Percentiles rank a stretch among this genome's conserved stretches.
Conservation (phyloP, 2,797 vertebrate genomes). For the Chromobotia macracanthus region DNA sequence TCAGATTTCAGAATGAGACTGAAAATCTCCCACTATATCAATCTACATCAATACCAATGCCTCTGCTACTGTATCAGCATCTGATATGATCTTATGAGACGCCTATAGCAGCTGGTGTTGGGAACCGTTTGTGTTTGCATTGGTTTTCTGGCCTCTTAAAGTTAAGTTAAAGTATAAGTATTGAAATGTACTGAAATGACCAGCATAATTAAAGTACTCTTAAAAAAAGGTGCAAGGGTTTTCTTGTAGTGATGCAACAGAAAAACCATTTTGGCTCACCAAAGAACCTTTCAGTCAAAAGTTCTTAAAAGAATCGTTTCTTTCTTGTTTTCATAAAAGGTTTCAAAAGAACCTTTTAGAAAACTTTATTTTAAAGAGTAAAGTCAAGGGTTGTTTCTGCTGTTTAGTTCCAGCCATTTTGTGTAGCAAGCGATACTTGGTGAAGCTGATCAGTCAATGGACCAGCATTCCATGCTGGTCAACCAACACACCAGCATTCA, state of each 20-base stretch:
- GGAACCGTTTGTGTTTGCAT: neutral
- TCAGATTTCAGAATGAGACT: conserved; percentile 36
- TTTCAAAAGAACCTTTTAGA: no score
- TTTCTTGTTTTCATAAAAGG: no score
- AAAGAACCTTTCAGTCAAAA: no score
- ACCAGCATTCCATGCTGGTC: neutral
- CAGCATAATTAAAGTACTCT: no score
- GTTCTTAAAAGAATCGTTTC: no score
- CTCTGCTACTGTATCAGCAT: conserved; percentile 9
- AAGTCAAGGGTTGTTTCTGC: neutral
- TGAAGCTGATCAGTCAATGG: neutral
- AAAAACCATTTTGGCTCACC: no score
- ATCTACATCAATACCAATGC: conserved; percentile 36
- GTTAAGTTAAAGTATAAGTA: neutral
- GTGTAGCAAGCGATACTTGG: neutral
- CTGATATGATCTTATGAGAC: conserved; percentile 19
- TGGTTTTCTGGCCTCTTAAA: no score
- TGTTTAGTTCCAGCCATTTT: neutral
- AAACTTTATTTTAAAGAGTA: no score
- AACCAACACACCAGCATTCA: neutral
- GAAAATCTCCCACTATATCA: conserved; percentile 39
- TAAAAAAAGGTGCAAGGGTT: no score
- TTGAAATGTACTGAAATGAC: no score
- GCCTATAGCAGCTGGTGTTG: neutral
- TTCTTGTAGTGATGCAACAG: no score